Conservation (phyloP, 1,140 invertebrate species). For the Bilobella aurantiaca region DNA sequence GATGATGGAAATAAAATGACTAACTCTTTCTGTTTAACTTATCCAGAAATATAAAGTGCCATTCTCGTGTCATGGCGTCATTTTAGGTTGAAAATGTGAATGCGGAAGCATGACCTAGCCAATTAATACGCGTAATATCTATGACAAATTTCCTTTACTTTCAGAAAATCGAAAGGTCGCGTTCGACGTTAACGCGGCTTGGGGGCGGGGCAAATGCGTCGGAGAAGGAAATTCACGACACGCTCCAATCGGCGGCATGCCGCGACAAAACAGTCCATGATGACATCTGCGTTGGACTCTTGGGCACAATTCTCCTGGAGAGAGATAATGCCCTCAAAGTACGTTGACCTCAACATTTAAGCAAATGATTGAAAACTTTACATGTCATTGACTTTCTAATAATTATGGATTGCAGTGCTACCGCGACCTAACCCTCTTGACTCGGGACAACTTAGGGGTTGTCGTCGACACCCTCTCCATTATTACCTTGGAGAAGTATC, state of each 20-base stretch:
- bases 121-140: not conserved
- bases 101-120: not conserved
- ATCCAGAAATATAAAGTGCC: no score
- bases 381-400: no score
- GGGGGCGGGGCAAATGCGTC: conserved; percentile 65
- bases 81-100: not conserved
- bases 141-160: conserved; percentile 31
- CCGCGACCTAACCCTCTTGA: conserved; percentile 77
- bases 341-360: conserved; percentile 20
- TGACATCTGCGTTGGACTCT: conserved; percentile 72
- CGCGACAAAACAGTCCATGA: conserved; percentile 85
- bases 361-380: not conserved
- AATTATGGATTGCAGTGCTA: conserved; percentile 50
- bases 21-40: no score
- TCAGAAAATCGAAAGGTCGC: conserved; percentile 82
- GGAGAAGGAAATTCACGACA: conserved; percentile 87
- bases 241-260: conserved; percentile 71
- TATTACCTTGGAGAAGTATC: conserved; percentile 78
- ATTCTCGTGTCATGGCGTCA: no score
- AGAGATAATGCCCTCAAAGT: conserved; percentile 65
- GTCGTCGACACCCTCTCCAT: conserved; percentile 69
- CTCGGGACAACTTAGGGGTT: conserved; percentile 72
- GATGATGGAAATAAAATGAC: no score
- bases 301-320: conserved; percentile 81
- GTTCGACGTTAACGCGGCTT: conserved; percentile 60